phyloP scores from a whole-genome alignment of 2,113 vertebrate species.

The Talpa occidentalis region DNA sequence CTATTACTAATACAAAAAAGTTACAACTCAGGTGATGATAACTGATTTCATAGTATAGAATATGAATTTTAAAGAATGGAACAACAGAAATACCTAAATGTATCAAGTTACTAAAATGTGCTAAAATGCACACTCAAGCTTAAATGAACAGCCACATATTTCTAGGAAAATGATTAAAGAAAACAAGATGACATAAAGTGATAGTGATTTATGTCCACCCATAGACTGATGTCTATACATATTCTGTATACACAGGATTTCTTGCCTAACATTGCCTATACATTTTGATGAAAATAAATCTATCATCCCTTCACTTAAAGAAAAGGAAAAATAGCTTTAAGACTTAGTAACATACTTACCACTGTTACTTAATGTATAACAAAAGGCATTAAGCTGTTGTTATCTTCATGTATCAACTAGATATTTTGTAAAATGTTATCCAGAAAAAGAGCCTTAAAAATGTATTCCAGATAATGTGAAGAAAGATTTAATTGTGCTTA shows the following conservation, averaged over 20 bases:
- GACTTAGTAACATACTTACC: neutral
- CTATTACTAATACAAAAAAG: neutral
- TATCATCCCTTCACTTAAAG: neutral
- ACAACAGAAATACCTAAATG: neutral
- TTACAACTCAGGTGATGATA: neutral
- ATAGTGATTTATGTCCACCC: neutral
- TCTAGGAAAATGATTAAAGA: neutral
- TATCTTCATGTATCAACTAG: neutral
- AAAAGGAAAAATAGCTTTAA: neutral
- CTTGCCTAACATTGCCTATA: neutral
- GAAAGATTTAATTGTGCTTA: neutral
- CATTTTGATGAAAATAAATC: neutral
- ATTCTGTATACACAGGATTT: neutral
- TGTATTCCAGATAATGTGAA: neutral
- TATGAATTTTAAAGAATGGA: neutral
- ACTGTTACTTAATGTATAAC: neutral
- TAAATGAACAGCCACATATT: neutral
- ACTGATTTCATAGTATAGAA: neutral
- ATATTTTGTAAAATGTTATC: neutral
- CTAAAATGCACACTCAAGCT: neutral
- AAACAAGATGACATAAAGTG: neutral
- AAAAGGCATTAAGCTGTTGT: neutral
- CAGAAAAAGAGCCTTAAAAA: neutral
- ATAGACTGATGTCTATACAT: neutral
- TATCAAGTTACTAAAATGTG: neutral